Evolutionary conservation across 2,797 vertebrate species (phyloP).

Genomic region (Sibirionetta formosa): DNA sequence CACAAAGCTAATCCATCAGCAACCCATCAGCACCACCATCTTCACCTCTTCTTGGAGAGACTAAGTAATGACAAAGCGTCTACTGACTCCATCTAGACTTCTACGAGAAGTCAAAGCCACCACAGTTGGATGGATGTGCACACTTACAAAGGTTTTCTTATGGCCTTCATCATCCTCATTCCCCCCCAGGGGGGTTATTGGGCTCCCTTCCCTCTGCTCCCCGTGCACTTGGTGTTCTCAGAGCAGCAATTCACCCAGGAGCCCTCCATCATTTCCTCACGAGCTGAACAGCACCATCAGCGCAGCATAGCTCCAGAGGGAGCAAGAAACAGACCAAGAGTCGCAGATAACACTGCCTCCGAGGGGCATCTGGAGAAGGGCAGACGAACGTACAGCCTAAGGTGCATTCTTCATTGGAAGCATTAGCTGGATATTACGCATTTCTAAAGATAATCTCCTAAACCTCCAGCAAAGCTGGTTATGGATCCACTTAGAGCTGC

Average conservation of each 20-base stretch:
- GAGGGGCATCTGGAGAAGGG: not conserved
- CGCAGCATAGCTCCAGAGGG: not conserved
- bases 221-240: rapidly evolving
- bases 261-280: rapidly evolving
- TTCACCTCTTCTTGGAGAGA: not conserved
- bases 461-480: conserved; percentile 40
- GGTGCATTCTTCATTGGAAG: not conserved
- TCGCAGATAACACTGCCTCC: not conserved
- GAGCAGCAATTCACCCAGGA: not conserved
- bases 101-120: not conserved
- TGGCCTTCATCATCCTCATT: rapidly evolving
- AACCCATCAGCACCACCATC: rapidly evolving
- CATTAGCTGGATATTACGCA: not conserved
- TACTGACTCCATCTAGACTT: not conserved
- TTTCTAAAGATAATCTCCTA: conserved; percentile 39
- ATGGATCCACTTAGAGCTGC: not conserved
- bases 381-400: conserved; percentile 12
- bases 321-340: not conserved
- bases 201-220: not conserved
- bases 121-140: rapidly evolving
- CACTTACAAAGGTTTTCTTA: not conserved
- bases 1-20: too few relatives aligned
- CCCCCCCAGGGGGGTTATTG: not conserved
- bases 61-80: not conserved
- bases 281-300: not conserved